Evolutionary conservation across 2,888 invertebrate genomes (phyloP).

Genomic region (Neoitamus cyanurus): DNA sequence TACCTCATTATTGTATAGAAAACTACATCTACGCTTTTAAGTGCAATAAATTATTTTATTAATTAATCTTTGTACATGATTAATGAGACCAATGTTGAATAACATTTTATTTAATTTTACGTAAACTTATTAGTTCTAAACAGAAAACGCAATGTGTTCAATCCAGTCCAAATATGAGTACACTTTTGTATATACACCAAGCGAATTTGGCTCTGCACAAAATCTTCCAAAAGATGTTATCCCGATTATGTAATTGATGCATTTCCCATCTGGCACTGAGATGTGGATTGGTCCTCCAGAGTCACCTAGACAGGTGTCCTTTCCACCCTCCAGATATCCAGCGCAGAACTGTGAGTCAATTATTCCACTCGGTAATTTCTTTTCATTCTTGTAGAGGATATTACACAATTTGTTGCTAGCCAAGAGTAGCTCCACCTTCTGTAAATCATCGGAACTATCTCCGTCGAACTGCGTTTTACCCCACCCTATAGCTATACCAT

Average conservation of each 20-base stretch:
- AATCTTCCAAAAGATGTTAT: slow-evolving; percentile 65
- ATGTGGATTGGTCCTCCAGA: slow-evolving; percentile 65
- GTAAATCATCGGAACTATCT: slow-evolving; percentile 61
- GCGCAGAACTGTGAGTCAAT: slow-evolving; percentile 66
- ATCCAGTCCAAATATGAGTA: slow-evolving; percentile 64
- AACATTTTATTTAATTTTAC: no score
- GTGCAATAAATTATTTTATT: background rate
- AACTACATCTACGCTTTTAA: background rate
- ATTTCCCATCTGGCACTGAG: slow-evolving; percentile 61
- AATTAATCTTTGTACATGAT: background rate
- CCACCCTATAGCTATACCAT: slow-evolving; percentile 64
- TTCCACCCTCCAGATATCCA: slow-evolving; percentile 61
- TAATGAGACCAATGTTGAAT: no score
- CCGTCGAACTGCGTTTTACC: slow-evolving; percentile 62
- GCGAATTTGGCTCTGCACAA: slow-evolving; percentile 62
- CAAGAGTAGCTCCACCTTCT: slow-evolving; percentile 63
- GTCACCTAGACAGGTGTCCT: slow-evolving; percentile 64
- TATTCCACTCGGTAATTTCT: slow-evolving; percentile 63
- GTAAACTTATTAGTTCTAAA: background rate
- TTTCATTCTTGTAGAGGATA: slow-evolving; percentile 59
- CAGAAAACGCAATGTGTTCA: slow-evolving; percentile 60
- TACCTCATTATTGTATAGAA: background rate
- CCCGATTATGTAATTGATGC: slow-evolving; percentile 63
- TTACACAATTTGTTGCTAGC: slow-evolving; percentile 60
- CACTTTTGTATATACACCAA: slow-evolving; percentile 64